Conservation (phyloP, 35 echinoderm and acorn worm genomes). For the Ophiothrix spiculata region DNA sequence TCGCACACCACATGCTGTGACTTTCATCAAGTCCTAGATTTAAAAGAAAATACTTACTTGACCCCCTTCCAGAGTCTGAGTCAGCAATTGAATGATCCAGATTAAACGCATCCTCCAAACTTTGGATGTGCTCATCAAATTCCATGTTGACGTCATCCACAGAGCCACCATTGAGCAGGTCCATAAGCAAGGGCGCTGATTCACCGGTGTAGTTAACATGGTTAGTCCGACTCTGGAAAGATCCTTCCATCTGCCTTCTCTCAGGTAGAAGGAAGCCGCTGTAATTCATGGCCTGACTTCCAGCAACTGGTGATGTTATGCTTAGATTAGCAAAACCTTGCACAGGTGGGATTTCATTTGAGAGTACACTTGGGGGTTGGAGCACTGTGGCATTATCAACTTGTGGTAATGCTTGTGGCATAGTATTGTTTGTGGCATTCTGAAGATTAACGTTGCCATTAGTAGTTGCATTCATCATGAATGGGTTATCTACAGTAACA, state of each 20-base stretch:
- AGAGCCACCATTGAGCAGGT: conserved; percentile 13
- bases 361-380: background rate
- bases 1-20: too few relatives aligned
- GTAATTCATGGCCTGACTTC: conserved; percentile 19
- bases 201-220: background rate
- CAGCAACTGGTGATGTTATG: conserved; percentile 6
- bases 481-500: conserved; percentile 38
- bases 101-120: too few relatives aligned
- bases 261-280: conserved; percentile 29
- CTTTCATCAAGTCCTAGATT: too few relatives aligned
- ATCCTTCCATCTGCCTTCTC: background rate
- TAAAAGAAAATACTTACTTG: too few relatives aligned
- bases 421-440: conserved; percentile 69
- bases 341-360: background rate
- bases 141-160: too few relatives aligned
- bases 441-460: conserved; percentile 91
- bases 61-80: too few relatives aligned
- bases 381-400: background rate
- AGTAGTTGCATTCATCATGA: conserved; percentile 80
- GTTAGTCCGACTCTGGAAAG: background rate
- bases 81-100: too few relatives aligned
- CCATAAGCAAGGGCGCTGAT: background rate
- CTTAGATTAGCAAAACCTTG: conserved; percentile 49
- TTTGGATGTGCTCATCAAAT: too few relatives aligned
- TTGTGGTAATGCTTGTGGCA: background rate